Percentiles rank a stretch among this genome's conserved stretches.
phyloP scores from a whole-genome alignment of 2,888 invertebrate genomes.

The Stomorhina lunata region DNA sequence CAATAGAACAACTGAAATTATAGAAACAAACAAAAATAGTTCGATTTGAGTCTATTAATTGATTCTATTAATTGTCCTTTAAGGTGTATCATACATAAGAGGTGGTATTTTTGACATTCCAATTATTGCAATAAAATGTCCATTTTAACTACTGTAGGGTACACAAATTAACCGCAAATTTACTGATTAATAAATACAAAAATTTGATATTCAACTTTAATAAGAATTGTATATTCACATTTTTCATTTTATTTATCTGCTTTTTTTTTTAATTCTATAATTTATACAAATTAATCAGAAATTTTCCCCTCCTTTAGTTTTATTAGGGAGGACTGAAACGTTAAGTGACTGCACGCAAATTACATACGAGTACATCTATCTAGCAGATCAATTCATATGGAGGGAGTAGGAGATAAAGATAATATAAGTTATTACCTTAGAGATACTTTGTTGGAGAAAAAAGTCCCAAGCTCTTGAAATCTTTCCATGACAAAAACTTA shows the following conservation, averaged over 20 bases:
- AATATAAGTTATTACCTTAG: neutral
- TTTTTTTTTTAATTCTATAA: neutral
- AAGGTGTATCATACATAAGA: no score
- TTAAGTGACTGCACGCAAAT: constrained; percentile 24
- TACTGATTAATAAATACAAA: constrained; percentile 4
- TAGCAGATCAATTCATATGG: no score
- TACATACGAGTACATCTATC: neutral
- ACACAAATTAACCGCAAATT: neutral
- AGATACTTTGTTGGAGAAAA: no score
- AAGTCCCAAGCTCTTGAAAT: neutral
- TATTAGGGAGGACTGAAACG: constrained; percentile 31
- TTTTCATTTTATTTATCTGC: neutral
- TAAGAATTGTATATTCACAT: neutral
- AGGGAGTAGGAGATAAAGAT: neutral
- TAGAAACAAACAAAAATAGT: no score
- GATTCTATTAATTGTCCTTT: no score
- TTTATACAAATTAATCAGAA: constrained; percentile 34
- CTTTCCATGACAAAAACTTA: constrained; percentile 20
- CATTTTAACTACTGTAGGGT: neutral
- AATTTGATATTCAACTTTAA: constrained; percentile 15
- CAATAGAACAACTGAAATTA: no score
- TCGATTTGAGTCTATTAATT: no score
- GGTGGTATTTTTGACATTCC: no score
- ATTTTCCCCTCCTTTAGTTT: neutral
- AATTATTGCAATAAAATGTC: no score